Conservation (phyloP, 2,797 vertebrate genomes). For the Sus cebifrons region DNA sequence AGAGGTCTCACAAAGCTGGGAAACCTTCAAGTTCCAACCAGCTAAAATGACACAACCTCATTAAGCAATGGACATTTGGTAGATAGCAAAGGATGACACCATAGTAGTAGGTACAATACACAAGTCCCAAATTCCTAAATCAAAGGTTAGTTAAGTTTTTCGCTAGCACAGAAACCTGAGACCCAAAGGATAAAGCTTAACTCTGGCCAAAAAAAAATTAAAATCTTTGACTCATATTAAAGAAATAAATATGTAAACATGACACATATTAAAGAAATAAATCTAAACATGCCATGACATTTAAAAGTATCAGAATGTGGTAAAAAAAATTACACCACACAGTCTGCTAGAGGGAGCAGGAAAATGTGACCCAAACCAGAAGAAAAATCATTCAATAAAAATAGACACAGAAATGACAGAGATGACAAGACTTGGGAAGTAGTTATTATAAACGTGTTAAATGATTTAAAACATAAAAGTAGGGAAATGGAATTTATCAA, state of each 20-base stretch:
- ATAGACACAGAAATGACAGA: not conserved
- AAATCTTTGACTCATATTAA: not conserved
- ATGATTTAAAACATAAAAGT: constrained; percentile 68
- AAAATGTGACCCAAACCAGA: not conserved
- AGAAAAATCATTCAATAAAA: constrained; percentile 43
- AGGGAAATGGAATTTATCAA: not conserved
- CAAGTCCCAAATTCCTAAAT: not conserved
- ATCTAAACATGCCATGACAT: not conserved
- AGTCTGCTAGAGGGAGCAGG: not conserved
- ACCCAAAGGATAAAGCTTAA: not conserved
- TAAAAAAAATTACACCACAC: not conserved
- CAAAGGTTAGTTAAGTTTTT: not conserved
- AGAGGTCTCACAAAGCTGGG: not conserved
- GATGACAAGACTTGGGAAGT: not conserved
- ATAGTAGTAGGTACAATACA: not conserved
- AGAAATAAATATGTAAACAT: not conserved
- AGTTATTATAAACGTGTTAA: not conserved
- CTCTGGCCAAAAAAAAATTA: not conserved
- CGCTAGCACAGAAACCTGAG: not conserved
- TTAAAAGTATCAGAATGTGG: constrained; percentile 39
- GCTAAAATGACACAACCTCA: not conserved
- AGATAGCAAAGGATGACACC: not conserved
- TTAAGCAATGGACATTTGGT: not conserved
- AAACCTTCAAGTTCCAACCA: not conserved
- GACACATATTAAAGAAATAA: constrained; percentile 7